Evolutionary conservation across 2,888 invertebrate genomes (phyloP).

Genomic region (Drosophila kanekoi): DNA sequence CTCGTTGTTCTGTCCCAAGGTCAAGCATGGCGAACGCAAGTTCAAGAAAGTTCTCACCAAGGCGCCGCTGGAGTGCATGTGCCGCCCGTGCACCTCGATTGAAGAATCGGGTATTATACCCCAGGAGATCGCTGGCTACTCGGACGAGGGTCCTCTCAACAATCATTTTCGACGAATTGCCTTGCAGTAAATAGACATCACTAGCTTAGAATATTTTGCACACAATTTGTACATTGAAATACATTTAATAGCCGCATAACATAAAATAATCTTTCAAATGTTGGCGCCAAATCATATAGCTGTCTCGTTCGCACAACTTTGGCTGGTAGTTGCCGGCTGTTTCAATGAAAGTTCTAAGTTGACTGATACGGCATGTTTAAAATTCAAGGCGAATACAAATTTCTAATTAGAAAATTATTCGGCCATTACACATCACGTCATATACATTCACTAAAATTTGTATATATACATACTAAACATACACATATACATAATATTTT

Average conservation of each 20-base stretch:
- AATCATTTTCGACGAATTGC: conserved; percentile 91
- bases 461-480: too few relatives aligned
- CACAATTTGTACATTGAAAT: conserved; percentile 53
- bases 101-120: conserved; percentile 95
- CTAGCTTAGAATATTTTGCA: conserved; percentile 22
- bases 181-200: conserved; percentile 85
- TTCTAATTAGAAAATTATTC: background rate
- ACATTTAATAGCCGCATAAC: conserved; percentile 49
- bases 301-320: background rate
- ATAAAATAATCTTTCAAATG: conserved; percentile 5
- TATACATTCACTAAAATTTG: background rate
- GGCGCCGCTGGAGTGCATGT: conserved; percentile 97
- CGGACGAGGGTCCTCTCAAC: conserved; percentile 92
- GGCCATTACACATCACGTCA: background rate
- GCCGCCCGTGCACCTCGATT: conserved; percentile 94
- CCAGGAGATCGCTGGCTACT: conserved; percentile 94
- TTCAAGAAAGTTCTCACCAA: conserved; percentile 96
- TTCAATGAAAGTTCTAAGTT: background rate
- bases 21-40: conserved; percentile 93
- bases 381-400: background rate
- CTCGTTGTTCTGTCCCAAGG: conserved; percentile 94
- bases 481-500: too few relatives aligned
- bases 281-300: background rate
- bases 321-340: background rate
- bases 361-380: conserved; percentile 7